Evolutionary conservation across 2,797 vertebrate genomes (phyloP).

Genomic region (Hoplostethus atlanticus): DNA sequence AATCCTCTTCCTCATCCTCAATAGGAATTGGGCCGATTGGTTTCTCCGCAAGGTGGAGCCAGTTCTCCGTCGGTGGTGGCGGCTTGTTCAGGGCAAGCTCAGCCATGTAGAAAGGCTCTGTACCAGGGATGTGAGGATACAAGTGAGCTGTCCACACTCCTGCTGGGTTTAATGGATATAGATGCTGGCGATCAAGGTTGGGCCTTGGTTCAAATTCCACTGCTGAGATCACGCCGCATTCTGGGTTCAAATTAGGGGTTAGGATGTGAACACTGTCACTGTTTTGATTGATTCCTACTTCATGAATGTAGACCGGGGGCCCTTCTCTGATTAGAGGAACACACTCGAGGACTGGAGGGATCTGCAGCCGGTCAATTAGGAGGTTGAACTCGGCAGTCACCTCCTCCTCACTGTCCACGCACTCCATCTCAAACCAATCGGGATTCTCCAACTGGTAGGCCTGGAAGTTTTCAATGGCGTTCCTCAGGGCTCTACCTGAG

Average conservation of each 20-base stretch:
- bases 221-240: conserved; percentile 22
- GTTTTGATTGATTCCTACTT: conserved; percentile 54
- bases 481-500: conserved; percentile 85
- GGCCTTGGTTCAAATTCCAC: conserved; percentile 70
- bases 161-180: conserved; percentile 22
- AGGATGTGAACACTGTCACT: conserved; percentile 50
- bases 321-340: conserved; percentile 63
- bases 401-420: conserved; percentile 74
- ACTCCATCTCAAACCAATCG: conserved; percentile 92
- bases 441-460: conserved; percentile 86
- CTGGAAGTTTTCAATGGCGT: conserved; percentile 87
- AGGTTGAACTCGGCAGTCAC: conserved; percentile 49
- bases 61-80: conserved; percentile 20
- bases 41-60: conserved; percentile 12
- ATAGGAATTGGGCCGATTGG: conserved; percentile 4
- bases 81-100: conserved; percentile 52
- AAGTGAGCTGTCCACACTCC: conserved; percentile 19
- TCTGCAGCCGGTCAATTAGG: conserved; percentile 29
- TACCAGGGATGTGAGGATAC: conserved; percentile 4
- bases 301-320: conserved; percentile 47
- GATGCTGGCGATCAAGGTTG: conserved; percentile 26
- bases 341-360: conserved; percentile 61
- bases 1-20: conserved; percentile 57
- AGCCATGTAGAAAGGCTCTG: conserved; percentile 20
- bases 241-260: conserved; percentile 71